phyloP scores from a whole-genome alignment of 2,113 vertebrate genomes.

The Dolichotis patagonum region DNA sequence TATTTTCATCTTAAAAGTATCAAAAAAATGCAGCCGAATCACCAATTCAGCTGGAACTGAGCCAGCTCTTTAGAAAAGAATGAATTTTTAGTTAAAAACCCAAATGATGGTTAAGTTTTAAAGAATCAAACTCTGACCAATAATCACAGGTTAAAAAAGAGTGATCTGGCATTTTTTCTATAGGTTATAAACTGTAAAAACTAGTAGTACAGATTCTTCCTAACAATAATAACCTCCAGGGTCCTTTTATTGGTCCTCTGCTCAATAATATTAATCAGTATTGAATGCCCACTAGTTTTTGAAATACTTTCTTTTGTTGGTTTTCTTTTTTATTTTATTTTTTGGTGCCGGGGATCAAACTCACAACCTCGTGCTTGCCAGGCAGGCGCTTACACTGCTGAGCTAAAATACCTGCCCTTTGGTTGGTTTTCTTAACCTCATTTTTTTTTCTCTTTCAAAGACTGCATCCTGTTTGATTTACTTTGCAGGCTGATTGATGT shows the following conservation, averaged over 20 bases:
- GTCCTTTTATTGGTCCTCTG: background rate
- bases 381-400: no score
- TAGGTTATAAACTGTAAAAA: background rate
- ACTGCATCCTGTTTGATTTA: background rate
- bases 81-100: conserved; percentile 21
- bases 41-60: background rate
- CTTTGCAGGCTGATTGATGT: background rate
- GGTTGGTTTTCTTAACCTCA: background rate
- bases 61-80: conserved; percentile 13
- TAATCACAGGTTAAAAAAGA: background rate
- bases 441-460: background rate
- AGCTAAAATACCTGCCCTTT: no score
- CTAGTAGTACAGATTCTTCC: background rate
- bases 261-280: background rate
- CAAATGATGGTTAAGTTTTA: background rate
- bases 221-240: background rate
- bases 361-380: no score
- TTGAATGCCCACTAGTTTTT: background rate
- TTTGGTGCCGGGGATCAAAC: no score
- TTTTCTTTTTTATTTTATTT: no score
- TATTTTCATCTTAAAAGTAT: background rate
- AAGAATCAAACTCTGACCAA: background rate
- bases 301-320: background rate
- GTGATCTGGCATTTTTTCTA: background rate
- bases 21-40: background rate